Base-by-base conservation (phyloP, 2,888 invertebrate genomes). In the Leucophenga montana region DNA sequence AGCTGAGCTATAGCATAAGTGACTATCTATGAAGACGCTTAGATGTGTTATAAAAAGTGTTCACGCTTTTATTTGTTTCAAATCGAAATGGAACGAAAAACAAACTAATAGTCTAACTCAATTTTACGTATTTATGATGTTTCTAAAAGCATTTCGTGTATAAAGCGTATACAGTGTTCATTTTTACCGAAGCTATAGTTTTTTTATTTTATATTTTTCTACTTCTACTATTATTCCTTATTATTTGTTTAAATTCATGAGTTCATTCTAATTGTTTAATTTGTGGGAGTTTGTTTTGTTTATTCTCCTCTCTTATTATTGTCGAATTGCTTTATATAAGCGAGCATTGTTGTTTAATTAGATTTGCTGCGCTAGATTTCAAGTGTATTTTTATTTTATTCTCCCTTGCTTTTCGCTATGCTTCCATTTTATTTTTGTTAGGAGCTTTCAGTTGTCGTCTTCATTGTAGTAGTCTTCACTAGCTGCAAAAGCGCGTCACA, bases 351-450 rank as follows among this genome's bases (percentile, higher is more conserved):
- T 46, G 46, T 8, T 27, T 65, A 31, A 22, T 46, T 46, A 14
- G 46, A 64, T 53, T 31, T 20, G 56, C 66, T 71, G 39, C 39
- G 39, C 39, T 39, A 39, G 39, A 39, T 39, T 39, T 39, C 39
- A 39, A 39, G 11, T 39, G 11, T 39, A 39, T 57, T 62, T 14
- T 65, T 61, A 64, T 71, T 56, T 48, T 57, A 1, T 71, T 65
- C 67, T 54, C 48, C 33, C 33, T 69, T 71, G 66, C 70, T 53
- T 57, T 71, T 65, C 44, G 33, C 22, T 14, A 22, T 57, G 31
- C 20, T 56, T 66, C 22, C 64, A 54, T 61, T 64, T 68, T 54
- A 66, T 66, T 61, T 53, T 9, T 66, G 70, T 74, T 75, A 46
- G 69, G 64, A 8, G 20, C 18, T 53, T 66, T 11, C 62, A 61